Percentiles rank a stretch among this genome's conserved stretches.
These are phyloP conservation scores for Smutsia gigantea DNA, from an alignment of 2,797 vertebrate species.

Conservation along the genomic window DNA sequence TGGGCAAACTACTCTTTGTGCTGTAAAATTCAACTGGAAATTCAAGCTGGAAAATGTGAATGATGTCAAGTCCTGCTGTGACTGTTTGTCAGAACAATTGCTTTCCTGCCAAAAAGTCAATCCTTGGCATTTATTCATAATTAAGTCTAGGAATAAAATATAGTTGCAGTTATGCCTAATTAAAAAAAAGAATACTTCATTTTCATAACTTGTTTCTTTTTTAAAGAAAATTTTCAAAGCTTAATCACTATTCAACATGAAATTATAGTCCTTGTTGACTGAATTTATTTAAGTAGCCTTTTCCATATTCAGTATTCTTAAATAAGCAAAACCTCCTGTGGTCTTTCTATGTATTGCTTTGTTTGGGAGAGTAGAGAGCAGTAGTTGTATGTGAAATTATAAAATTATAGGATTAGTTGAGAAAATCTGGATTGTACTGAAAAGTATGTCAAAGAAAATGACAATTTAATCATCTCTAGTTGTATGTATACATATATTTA, in stretches of 20 bases:
- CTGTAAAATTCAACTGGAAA: neutral
- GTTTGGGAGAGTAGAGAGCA: neutral
- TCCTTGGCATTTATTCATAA: neutral
- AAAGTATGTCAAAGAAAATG: slow-evolving; percentile 39
- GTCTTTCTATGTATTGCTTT: neutral
- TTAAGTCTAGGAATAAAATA: neutral
- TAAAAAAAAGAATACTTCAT: slow-evolving; percentile 2
- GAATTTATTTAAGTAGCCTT: slow-evolving; percentile 3
- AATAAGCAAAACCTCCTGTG: neutral
- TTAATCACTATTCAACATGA: neutral
- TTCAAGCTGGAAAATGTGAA: neutral
- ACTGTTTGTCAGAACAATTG: neutral
- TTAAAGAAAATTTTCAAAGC: neutral
- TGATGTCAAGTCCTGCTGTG: neutral
- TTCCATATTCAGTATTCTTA: neutral
- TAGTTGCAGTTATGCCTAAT: neutral
- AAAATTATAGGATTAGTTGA: neutral
- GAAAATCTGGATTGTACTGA: slow-evolving; percentile 9
- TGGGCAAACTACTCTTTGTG: neutral
- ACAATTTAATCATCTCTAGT: neutral
- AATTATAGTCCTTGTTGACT: slow-evolving; percentile 11
- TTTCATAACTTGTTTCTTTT: neutral
- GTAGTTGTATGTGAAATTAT: neutral
- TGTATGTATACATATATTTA: neutral
- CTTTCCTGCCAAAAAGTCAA: neutral